Conservation (phyloP, 2,797 vertebrate species). For the Smutsia temminckii region DNA sequence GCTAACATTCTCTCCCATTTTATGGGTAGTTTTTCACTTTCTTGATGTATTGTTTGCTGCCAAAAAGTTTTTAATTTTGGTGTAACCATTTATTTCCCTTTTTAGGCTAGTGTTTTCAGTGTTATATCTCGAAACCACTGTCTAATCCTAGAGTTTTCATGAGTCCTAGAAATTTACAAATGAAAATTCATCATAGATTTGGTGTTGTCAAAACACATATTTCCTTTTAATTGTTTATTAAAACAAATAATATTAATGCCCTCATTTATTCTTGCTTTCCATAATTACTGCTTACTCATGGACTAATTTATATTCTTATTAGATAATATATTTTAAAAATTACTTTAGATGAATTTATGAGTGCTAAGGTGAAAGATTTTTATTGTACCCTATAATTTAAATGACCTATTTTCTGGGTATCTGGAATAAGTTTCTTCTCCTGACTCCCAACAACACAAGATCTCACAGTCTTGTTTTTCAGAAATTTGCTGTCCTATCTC, state of each 20-base stretch:
- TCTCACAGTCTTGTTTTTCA: background rate
- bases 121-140: background rate
- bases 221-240: slow-evolving; percentile 28
- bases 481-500: background rate
- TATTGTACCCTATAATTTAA: background rate
- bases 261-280: background rate
- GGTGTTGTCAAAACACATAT: background rate
- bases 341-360: background rate
- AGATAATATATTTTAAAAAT: background rate
- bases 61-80: background rate
- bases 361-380: background rate
- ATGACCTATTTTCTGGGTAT: background rate
- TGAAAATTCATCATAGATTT: background rate
- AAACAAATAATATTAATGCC: background rate
- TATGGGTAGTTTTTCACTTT: background rate
- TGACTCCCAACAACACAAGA: background rate
- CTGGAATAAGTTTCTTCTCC: background rate
- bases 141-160: background rate
- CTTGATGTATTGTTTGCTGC: background rate
- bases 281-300: background rate
- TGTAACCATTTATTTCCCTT: background rate
- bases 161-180: no score
- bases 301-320: background rate
- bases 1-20: background rate
- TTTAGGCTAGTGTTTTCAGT: background rate